A percentile compares a stretch with the other conserved stretches of the same genome.
phyloP scores from a whole-genome alignment of 92 coral and sea anemone species.

The Porites lobata region DNA sequence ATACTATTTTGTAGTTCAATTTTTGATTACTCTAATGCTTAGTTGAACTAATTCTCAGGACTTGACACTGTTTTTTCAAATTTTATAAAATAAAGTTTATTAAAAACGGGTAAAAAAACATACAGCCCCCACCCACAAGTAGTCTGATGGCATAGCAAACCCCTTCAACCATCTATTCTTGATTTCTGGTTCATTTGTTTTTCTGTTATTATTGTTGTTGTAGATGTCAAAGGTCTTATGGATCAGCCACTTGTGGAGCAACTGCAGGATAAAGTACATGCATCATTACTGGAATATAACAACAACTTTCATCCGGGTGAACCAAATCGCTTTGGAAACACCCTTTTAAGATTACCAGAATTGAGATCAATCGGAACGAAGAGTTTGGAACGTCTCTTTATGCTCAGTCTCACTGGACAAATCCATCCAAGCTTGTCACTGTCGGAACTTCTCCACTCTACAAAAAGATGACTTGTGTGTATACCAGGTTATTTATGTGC shows the following conservation, averaged over 20 bases:
- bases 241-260: conserved; percentile 80
- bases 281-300: conserved; percentile 88
- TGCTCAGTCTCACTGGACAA: conserved; percentile 89
- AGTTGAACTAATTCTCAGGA: too few species aligned
- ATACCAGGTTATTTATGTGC: neutral
- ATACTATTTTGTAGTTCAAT: too few species aligned
- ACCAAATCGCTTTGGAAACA: conserved; percentile 94
- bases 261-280: conserved; percentile 94
- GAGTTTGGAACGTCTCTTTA: conserved; percentile 92
- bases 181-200: neutral
- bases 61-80: too few species aligned
- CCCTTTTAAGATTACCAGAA: conserved; percentile 92
- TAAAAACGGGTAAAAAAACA: too few species aligned
- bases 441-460: conserved; percentile 81
- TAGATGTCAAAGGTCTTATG: conserved; percentile 86
- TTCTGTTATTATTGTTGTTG: neutral
- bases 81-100: too few species aligned
- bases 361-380: conserved; percentile 97
- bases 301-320: conserved; percentile 76
- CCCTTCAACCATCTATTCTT: too few species aligned
- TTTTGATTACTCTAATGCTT: too few species aligned
- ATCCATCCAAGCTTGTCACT: conserved; percentile 70
- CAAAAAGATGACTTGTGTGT: conserved; percentile 62
- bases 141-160: too few species aligned
- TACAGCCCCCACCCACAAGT: too few species aligned